Base-by-base conservation (phyloP, 2,113 vertebrate genomes). In the Tachysurus vachellii region DNA sequence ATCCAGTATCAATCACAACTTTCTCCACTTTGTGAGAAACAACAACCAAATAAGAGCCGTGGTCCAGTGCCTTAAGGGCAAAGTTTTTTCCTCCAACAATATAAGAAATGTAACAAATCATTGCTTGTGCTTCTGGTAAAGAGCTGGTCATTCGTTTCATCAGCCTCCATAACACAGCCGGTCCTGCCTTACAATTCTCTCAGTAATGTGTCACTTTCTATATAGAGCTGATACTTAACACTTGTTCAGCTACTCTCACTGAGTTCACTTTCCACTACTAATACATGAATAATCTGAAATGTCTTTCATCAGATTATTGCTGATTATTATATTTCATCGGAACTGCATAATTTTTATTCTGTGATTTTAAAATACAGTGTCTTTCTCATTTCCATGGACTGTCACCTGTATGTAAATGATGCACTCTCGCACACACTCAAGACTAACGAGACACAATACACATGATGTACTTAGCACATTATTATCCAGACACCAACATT, bases 181-280 rank as follows among this genome's bases (percentile, higher is more conserved):
- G 89, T 88, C 79, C 75, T 71, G 5, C 89, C 91, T 92, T 91
- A 93, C 93, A 92, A 93, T 91, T 91, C 92, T 93, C 68, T 95
- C 88, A 94, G 93, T 95, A 93, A 94, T 94, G 93, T 92, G 94
- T 91, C 89, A 88, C 91, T 90, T 88, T 93, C 92, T 91, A 93
- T 92, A 92, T 92, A 90, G 88, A 91, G 93, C 91, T 93, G 94
- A 94, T 92, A 94, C 90, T 90, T 93, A 93, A 94, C 90, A 94
- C 91, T 89, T 89, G 47, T 28, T 42, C 10, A 3, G 26, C n/a
- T 42, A 42, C 57, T 85, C 42, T 47, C 57, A 11, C 83, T 71
- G 56, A 75, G 68, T 26, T 28, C 28, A 56, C 61, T 56, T n/a
- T 59, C 59, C 21, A 36, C 66, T 79, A 61, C 42, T 50, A 3